Conservation (phyloP, 2,797 vertebrate species). For the Clarias fuscus region DNA sequence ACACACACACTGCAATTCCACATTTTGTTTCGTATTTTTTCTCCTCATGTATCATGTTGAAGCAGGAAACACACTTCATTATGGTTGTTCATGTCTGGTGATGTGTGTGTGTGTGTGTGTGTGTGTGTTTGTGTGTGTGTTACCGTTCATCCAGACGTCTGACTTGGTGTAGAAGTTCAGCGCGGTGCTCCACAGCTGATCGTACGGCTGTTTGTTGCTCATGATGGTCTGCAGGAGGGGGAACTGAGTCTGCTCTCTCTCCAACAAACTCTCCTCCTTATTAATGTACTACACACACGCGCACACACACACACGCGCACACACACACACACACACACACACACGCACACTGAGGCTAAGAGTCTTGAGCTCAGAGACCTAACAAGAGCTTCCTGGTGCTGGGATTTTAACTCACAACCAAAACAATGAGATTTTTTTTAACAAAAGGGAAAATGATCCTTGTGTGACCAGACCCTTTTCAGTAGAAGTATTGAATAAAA, state of each 20-base stretch:
- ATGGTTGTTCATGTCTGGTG: neutral
- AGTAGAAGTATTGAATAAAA: neutral
- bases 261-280: conserved; percentile 84
- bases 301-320: conserved; percentile 20
- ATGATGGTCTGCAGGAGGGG: conserved; percentile 80
- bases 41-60: neutral
- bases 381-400: neutral
- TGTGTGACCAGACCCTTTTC: too few relatives aligned
- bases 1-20: too few relatives aligned
- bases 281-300: conserved; percentile 79
- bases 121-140: conserved; percentile 35
- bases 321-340: neutral
- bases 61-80: neutral
- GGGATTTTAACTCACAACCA: neutral
- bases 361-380: neutral
- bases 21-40: too few relatives aligned
- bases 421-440: too few relatives aligned
- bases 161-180: conserved; percentile 82
- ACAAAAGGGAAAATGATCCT: too few relatives aligned
- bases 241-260: conserved; percentile 79
- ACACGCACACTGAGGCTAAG: neutral
- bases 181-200: conserved; percentile 86
- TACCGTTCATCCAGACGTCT: conserved; percentile 90
- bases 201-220: conserved; percentile 80
- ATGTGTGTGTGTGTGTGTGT: neutral